Evolutionary conservation across 2,888 invertebrate species (phyloP).

Genomic region (Lutraria lutraria): DNA sequence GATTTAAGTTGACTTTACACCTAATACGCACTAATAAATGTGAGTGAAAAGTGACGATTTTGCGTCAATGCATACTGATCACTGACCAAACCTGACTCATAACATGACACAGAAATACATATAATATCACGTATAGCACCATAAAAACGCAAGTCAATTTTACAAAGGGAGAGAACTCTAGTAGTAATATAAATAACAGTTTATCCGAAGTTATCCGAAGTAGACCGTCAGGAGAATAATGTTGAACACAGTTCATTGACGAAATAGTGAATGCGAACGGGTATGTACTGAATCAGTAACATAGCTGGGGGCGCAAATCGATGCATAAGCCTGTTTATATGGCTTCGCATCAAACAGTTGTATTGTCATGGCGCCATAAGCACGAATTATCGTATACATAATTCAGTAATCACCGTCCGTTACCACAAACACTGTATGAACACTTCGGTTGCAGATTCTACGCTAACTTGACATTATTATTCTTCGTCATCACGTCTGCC

Average conservation of each 20-base stretch:
- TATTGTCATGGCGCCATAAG: not conserved
- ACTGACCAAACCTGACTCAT: not conserved
- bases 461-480: slow-evolving; percentile 14
- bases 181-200: not conserved
- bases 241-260: too few species aligned
- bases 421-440: not conserved
- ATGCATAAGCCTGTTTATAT: not conserved
- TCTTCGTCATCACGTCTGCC: slow-evolving; percentile 63
- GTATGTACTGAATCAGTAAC: too few species aligned
- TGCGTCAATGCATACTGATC: not conserved
- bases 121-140: slow-evolving; percentile 7
- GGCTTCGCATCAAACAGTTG: not conserved
- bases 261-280: too few species aligned
- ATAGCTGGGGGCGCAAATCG: too few species aligned
- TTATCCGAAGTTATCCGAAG: not conserved
- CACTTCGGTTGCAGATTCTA: slow-evolving; percentile 3
- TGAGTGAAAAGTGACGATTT: too few species aligned
- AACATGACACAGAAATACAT: not conserved
- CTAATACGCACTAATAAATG: too few species aligned
- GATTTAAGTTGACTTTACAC: too few species aligned
- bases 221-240: not conserved
- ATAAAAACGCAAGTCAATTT: not conserved
- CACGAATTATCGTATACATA: not conserved
- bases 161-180: not conserved
- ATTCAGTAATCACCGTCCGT: not conserved